Percentiles rank a stretch among this genome's conserved stretches.
These are phyloP conservation scores for Anodontia alba DNA, from an alignment of 2,888 invertebrate species.

Conservation along the genomic window DNA sequence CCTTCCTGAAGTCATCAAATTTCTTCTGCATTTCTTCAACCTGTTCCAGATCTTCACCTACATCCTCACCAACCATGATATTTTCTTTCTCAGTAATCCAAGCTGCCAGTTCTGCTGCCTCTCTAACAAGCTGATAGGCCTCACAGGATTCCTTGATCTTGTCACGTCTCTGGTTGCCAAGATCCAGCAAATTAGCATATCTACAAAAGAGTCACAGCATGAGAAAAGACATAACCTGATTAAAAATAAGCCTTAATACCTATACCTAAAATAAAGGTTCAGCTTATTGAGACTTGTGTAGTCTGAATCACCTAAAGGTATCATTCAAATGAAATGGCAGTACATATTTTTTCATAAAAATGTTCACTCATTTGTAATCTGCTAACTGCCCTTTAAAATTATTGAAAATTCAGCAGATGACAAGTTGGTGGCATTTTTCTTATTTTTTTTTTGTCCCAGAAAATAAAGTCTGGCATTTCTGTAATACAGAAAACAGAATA, in stretches of 20 bases:
- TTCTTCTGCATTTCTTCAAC: slow-evolving; percentile 99
- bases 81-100: slow-evolving; percentile 99
- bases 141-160: slow-evolving; percentile 99
- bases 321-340: no score
- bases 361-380: no score
- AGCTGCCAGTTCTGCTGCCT: slow-evolving; percentile 97
- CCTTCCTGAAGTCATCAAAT: slow-evolving; percentile 99
- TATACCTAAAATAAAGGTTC: background rate
- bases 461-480: no score
- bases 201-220: slow-evolving; percentile 66
- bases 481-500: no score
- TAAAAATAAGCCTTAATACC: slow-evolving; percentile 18
- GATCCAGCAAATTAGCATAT: slow-evolving; percentile 94
- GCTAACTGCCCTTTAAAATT: no score
- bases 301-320: no score
- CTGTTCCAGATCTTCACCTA: slow-evolving; percentile 98
- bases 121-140: slow-evolving; percentile 98
- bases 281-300: background rate
- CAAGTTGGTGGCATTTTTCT: no score
- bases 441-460: no score
- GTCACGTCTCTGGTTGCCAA: slow-evolving; percentile 96
- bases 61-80: slow-evolving; percentile 98
- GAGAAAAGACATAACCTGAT: no score
- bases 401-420: no score
- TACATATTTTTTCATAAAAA: no score